Evolutionary conservation across 2,113 vertebrate species (phyloP).

Genomic region (Stegastes partitus): DNA sequence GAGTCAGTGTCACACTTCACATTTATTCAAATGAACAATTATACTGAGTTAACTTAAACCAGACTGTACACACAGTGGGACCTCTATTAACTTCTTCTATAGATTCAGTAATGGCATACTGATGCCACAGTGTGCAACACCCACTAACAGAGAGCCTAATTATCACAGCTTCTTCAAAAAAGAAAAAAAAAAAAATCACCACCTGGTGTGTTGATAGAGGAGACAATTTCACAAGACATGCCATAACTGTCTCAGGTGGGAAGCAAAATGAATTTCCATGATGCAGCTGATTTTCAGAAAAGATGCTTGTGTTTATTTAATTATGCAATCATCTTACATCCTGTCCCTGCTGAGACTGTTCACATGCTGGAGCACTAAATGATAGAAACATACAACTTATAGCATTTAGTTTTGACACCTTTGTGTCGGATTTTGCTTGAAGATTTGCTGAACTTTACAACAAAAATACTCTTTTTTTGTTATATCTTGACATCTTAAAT

Average conservation of each 20-base stretch:
- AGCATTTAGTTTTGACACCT: neutral
- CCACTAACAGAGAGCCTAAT: conserved; percentile 14
- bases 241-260: conserved; percentile 38
- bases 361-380: conserved; percentile 1
- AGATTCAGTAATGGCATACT: neutral
- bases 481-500: neutral
- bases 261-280: conserved; percentile 42
- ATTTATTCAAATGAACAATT: too few relatives aligned
- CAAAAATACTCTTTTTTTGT: neutral
- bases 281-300: neutral
- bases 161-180: neutral
- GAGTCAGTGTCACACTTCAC: neutral
- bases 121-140: neutral
- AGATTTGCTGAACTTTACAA: neutral
- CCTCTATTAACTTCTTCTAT: neutral
- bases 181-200: conserved; percentile 18
- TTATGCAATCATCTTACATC: conserved; percentile 23
- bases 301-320: conserved; percentile 33
- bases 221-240: conserved; percentile 50
- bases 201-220: conserved; percentile 37
- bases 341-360: conserved; percentile 6
- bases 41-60: neutral
- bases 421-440: neutral
- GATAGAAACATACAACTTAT: conserved; percentile 6
- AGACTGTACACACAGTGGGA: neutral